Evolutionary conservation across 1,140 invertebrate genomes (phyloP).

Genomic region (Drosophila sp.): DNA sequence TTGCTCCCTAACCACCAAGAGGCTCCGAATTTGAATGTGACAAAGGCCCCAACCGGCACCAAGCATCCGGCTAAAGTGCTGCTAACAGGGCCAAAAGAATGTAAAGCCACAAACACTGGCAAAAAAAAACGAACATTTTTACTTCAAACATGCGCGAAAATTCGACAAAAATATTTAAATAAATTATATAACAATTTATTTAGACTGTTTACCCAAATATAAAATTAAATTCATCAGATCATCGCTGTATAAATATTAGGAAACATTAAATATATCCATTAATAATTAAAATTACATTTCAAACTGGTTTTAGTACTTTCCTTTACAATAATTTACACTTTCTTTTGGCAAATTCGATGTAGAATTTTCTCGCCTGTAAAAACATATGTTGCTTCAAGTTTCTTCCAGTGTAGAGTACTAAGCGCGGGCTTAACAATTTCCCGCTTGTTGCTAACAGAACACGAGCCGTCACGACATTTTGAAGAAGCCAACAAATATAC

Average conservation of each 20-base stretch:
- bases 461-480: slow-evolving; percentile 44
- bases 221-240: no score
- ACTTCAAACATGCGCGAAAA: slow-evolving; percentile 11
- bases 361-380: background rate
- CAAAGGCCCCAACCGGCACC: background rate
- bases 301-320: no score
- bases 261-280: no score
- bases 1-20: slow-evolving; percentile 13
- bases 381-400: background rate
- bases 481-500: slow-evolving; percentile 40
- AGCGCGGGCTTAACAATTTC: slow-evolving; percentile 56
- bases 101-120: slow-evolving; percentile 33
- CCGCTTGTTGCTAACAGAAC: slow-evolving; percentile 57
- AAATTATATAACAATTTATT: no score
- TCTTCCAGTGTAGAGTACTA: background rate
- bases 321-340: no score
- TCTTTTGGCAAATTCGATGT: no score
- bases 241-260: no score
- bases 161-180: no score
- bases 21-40: slow-evolving; percentile 31
- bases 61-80: background rate
- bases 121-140: slow-evolving; percentile 29
- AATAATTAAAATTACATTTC: no score
- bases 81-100: slow-evolving; percentile 36
- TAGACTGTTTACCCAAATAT: no score